Evolutionary conservation across 2,888 invertebrate species (phyloP), one percentile per base, ranked within the genome.

Genomic region (Callyntrura guangdongensis): DNA sequence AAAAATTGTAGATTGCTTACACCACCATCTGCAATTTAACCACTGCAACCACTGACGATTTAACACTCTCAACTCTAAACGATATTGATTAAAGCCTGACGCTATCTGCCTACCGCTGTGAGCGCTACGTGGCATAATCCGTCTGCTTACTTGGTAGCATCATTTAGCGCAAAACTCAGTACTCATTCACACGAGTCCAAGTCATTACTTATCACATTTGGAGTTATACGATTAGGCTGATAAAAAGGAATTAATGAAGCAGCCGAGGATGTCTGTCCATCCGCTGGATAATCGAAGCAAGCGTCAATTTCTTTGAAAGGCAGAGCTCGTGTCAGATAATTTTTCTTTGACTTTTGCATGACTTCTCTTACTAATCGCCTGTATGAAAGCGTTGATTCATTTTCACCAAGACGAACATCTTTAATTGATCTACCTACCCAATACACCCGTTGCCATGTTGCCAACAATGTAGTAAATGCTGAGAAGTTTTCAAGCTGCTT

Each of bases 41-140:
- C 20, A 5, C 9, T 72, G 72, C 20, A 72, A n/a, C 20, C 45
- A 72, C 14, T 47, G 9, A 47, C 17, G 9, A 11, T 20, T 72
- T 20, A 72, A 47, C 20, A 9, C 45, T 12, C 36, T 36, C 12
- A 22, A 14, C 22, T 64, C 53, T 53, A 14, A 53, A 64, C 64
- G 9, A 64, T 22, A 17, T 49, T 74, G 25, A 20, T 20, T 22
- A 20, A 4, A 56, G n/a, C 11, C 1, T 22, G 11, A 56, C 6
- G 53, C 53, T n/a, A 84, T 69, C 84, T 45, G 47, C 22, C 61
- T 84, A 67, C 84, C 84, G 67, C 49, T 53, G 49, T 69, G 84
- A 84, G 22, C 84, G 11, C 61, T 47, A 25, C 84, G 25, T n/a
- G 20, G 84, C 27, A 84, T 67, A 64, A 47, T n/a, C n/a, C n/a